Evolutionary conservation across 2,797 vertebrate species (phyloP), one percentile per base, ranked within the genome.

Genomic region (Glyptemys insculpta): DNA sequence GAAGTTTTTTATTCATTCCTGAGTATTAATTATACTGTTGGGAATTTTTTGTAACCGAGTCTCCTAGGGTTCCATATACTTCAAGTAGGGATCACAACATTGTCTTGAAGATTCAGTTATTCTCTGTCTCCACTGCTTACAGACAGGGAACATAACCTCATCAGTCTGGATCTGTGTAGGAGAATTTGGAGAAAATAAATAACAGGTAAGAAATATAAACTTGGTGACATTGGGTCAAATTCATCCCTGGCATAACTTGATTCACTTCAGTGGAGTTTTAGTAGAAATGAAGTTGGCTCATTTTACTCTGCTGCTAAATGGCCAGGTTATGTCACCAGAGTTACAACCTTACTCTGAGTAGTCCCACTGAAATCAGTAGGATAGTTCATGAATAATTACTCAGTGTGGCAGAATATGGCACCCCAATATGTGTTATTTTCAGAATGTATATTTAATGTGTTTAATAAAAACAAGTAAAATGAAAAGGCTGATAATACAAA

Each of bases 101-200:
- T 92, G 90, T 37, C 89, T 82, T 90, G 93, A 97, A 96, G 93
- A 95, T 96, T 96, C 90, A 91, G 87, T 96, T 97, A 81, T 90
- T 97, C 97, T 96, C 57, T 88, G 94, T 97, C 97, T 94, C 90
- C 96, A 90, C 93, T 98, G 93, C 97, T 97, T 97, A 79, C 0
- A 41, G 90, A 93, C 65, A 90, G 96, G 94, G 96, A 98, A 88
- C 72, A 88, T 81, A 96, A n/a, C 87, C 89, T 97, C 92, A 78
- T 96, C 96, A 97, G 84, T 97, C 83, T 97, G 94, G 79, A 92
- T 79, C 93, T 92, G 2, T 94, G 59, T 94, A 97, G 92, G 91
- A 97, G 86, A 98, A 96, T 82, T 92, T 97, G 93, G 92, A 96
- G 93, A 89, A 97, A 94, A 92, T 98, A 95, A 98, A 78, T 54